Evolutionary conservation across 2,797 vertebrate genomes (phyloP), one percentile per base, ranked within the genome.

Genomic region (Glossophaga mutica): DNA sequence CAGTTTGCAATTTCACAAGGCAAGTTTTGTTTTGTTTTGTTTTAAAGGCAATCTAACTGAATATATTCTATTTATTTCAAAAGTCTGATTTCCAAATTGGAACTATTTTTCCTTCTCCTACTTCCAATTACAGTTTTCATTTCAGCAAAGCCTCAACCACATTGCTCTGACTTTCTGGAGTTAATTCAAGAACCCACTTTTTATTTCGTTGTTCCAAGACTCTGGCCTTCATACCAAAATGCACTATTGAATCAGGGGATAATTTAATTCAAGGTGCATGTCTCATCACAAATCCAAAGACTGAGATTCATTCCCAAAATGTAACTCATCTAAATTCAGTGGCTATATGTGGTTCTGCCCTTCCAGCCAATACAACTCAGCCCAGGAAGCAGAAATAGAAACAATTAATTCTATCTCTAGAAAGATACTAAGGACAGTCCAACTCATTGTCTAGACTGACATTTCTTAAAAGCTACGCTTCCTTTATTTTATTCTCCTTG

Each of bases 341-440:
- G 62, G 82, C 55, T 73, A 9, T 88, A 32, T 1, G 0, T 76
- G 39, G 15, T 46, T 74, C 59, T 46, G 62, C 86, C 46, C 55
- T 95, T 94, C 48, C 22, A 82, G 46, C 2, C 44, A 57, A 84
- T 5, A 4, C 67, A 81, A 55, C 3, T 24, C 18, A 88, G 42
- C 29, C 29, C 34, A 65, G 57, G 26, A 77, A 52, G 2, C 11
- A 74, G 71, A 85, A 55, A 74, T 8, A 93, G 37, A 46, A 87
- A n/a, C 42, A 42, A 85, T 85, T 85, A 78, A 74, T 67, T 93
- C 94, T 90, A 34, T 84, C 57, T 91, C 84, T 84, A 34, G 19
- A 79, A 87, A 74, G 94, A 59, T 55, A 22, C 14, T 84, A 81
- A 90, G 10, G 21, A 77, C 4, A 39, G 19, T 39, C 22, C 50